Conservation (phyloP, 2,113 vertebrate genomes). For the Spea multiplicata region DNA sequence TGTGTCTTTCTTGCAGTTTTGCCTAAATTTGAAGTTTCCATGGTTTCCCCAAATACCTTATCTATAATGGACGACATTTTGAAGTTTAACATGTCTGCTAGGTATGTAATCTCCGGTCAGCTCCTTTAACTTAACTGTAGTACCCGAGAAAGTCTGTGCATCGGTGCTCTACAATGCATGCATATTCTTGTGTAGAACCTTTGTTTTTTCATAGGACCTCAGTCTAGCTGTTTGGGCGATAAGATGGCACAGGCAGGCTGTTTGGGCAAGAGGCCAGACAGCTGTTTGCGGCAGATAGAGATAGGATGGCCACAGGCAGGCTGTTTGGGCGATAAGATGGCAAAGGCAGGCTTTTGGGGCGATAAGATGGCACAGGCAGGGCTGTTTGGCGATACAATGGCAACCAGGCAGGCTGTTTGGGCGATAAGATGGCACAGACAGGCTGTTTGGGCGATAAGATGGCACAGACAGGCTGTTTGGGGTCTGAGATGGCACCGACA, state of each 20-base stretch:
- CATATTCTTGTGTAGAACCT: no score
- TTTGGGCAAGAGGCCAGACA: no score
- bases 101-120: constrained; percentile 55
- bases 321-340: not conserved
- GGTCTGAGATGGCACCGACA: no score
- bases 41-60: constrained; percentile 51
- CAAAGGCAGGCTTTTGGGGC: no score
- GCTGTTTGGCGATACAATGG: no score
- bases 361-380: no score
- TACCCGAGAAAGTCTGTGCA: not conserved
- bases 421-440: no score
- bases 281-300: not conserved
- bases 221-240: not conserved
- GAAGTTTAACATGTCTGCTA: constrained; percentile 54
- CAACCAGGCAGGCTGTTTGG: no score
- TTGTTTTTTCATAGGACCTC: no score
- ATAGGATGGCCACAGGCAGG: not conserved
- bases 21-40: constrained; percentile 60
- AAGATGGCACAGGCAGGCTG: not conserved
- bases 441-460: no score
- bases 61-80: constrained; percentile 61
- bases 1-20: constrained; percentile 56
- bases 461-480: no score
- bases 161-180: no score
- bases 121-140: not conserved